Conservation (phyloP, 2,797 vertebrate species). For the Pogonophryne albipinna region DNA sequence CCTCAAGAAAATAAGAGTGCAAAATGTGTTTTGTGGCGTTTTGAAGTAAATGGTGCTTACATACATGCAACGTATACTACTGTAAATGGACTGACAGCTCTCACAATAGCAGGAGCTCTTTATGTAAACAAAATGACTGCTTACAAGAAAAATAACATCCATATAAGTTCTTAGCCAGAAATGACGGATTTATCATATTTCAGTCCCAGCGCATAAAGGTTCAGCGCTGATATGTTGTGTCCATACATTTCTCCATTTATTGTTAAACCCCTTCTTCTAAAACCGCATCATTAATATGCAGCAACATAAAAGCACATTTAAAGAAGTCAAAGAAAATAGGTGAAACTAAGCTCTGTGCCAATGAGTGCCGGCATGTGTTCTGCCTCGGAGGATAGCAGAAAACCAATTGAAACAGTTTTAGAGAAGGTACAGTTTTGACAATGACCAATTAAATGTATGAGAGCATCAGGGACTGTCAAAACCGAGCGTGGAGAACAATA, state of each 20-base stretch:
- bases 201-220: slow-evolving; percentile 24
- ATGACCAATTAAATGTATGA: slow-evolving; percentile 62
- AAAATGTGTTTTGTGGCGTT: slow-evolving; percentile 27
- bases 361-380: slow-evolving; percentile 59
- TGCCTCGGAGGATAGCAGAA: slow-evolving; percentile 52
- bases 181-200: slow-evolving; percentile 40
- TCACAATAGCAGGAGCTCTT: slow-evolving; percentile 3
- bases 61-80: neutral
- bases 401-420: slow-evolving; percentile 46
- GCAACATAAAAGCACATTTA: slow-evolving; percentile 25
- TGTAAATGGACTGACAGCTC: slow-evolving; percentile 32
- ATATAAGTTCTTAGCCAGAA: slow-evolving; percentile 21
- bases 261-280: slow-evolving; percentile 8
- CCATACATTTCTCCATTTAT: slow-evolving; percentile 19
- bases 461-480: slow-evolving; percentile 44
- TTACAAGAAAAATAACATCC: slow-evolving; percentile 17
- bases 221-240: neutral
- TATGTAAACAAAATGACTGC: neutral
- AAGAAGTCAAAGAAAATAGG: slow-evolving; percentile 25
- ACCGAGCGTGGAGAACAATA: slow-evolving; percentile 23
- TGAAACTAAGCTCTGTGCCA: slow-evolving; percentile 44
- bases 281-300: slow-evolving; percentile 24
- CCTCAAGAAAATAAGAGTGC: slow-evolving; percentile 41
- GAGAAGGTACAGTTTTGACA: slow-evolving; percentile 44
- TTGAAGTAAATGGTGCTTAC: slow-evolving; percentile 12